Evolutionary conservation across 2,797 vertebrate genomes (phyloP).

Genomic region (Paratrypauchen microcephalus): DNA sequence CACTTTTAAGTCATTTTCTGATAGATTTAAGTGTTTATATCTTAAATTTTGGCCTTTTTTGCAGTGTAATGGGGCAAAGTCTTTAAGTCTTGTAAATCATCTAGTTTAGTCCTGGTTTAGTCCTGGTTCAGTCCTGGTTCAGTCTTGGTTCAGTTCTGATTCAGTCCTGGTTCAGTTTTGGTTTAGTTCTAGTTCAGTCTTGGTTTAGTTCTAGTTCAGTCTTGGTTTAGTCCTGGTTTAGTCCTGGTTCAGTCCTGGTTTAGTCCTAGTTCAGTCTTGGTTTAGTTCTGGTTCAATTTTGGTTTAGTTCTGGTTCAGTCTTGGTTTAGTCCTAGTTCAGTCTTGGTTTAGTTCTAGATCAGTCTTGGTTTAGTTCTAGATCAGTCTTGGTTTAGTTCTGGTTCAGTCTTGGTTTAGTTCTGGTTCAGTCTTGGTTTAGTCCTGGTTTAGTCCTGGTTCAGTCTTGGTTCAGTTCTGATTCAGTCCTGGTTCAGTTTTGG

Average conservation of each 20-base stretch:
- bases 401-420: neutral
- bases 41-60: no score
- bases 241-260: neutral
- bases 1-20: no score
- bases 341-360: no score
- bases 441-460: neutral
- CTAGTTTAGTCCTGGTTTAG: neutral
- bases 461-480: neutral
- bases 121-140: neutral
- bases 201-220: neutral
- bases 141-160: neutral
- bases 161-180: neutral
- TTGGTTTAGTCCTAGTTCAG: no score
- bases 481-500: neutral
- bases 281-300: neutral
- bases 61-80: no score
- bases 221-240: neutral
- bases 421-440: neutral
- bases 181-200: neutral
- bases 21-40: no score
- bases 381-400: neutral
- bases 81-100: no score
- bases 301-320: no score
- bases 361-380: no score
- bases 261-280: neutral